These are phyloP conservation scores for Lethrus apterus DNA, from an alignment of 1,140 invertebrate genomes.

Conservation along the genomic window DNA sequence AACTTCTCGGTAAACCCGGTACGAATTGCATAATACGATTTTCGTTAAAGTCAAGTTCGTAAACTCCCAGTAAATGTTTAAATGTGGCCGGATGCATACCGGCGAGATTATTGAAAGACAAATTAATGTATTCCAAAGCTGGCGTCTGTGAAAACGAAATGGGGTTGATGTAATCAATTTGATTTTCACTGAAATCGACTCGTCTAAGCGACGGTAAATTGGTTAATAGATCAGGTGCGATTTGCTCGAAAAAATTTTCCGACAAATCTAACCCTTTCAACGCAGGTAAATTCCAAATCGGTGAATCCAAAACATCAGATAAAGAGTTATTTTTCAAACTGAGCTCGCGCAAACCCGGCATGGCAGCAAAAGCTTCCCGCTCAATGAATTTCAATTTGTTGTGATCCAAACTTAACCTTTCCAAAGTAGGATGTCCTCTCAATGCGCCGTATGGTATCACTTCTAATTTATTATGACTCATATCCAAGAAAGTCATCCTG, in stretches of 20 bases:
- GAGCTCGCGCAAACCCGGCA: slow-evolving; percentile 74
- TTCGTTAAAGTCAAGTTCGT: slow-evolving; percentile 69
- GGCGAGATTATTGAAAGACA: slow-evolving; percentile 64
- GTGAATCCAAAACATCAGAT: slow-evolving; percentile 51
- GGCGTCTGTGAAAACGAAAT: slow-evolving; percentile 63
- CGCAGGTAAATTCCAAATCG: slow-evolving; percentile 73
- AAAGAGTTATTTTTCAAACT: slow-evolving; percentile 72
- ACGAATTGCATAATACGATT: slow-evolving; percentile 66
- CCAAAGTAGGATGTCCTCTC: slow-evolving; percentile 67
- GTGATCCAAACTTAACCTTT: slow-evolving; percentile 71
- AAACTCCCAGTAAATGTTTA: slow-evolving; percentile 61
- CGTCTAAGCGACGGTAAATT: slow-evolving; percentile 68
- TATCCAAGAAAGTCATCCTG: slow-evolving; percentile 64
- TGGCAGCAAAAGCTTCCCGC: slow-evolving; percentile 65
- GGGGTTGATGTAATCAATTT: slow-evolving; percentile 60
- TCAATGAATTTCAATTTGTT: slow-evolving; percentile 68
- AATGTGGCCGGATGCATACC: slow-evolving; percentile 66
- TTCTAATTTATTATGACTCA: slow-evolving; percentile 65
- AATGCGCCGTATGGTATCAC: slow-evolving; percentile 68
- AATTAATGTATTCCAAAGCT: slow-evolving; percentile 67
- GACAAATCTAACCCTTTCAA: slow-evolving; percentile 76
- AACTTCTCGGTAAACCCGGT: slow-evolving; percentile 61
- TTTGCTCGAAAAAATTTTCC: slow-evolving; percentile 61
- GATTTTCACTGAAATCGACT: slow-evolving; percentile 73
- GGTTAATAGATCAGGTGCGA: slow-evolving; percentile 62